Evolutionary conservation across 1,140 invertebrate genomes (phyloP), one percentile per base, ranked within the genome.

Genomic region (Polypedilum pembai): DNA sequence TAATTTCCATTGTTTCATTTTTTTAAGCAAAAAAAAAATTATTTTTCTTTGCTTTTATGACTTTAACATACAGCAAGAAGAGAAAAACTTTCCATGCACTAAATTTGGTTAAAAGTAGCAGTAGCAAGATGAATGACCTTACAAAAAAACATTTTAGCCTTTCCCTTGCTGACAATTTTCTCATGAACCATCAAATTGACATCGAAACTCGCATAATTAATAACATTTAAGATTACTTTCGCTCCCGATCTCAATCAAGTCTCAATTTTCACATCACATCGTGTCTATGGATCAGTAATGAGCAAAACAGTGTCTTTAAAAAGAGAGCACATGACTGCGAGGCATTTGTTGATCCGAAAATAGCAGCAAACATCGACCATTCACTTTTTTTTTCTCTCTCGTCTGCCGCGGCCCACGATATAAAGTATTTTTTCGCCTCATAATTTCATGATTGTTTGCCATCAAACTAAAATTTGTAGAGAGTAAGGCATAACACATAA

Each of bases 171-270:
- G 12, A 56, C 24, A 33, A 33, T 33, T 33, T 33, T 33, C n/a
- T 15, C 45, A 56, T 56, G 12, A n/a, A 56, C n/a, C 45, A 56
- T 56, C 12, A 56, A 33, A 33, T 33, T 33, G 24, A 4, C 45
- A 45, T 8, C 45, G 3, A 56, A 56, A 12, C 8, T 12, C 12
- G 45, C 12, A 56, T 56, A 56, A 56, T 56, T 56, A 56, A 56
- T 56, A 56, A 56, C 45, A n/a, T 56, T 56, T 56, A 56, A 56
- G 45, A 56, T 56, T 56, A 56, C 45, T 56, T 56, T n/a, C 45
- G 24, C 24, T 33, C 24, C 24, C 24, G 24, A n/a, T 33, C 5
- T 33, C 24, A 33, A 56, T 56, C n/a, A 56, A n/a, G 45, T 56
- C n/a, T 56, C 45, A n/a, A 56, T 56, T 56, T 56, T 56, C 45